Evolutionary conservation across 2,113 vertebrate species (phyloP).

Genomic region (Myanophis thanlyinensis): DNA sequence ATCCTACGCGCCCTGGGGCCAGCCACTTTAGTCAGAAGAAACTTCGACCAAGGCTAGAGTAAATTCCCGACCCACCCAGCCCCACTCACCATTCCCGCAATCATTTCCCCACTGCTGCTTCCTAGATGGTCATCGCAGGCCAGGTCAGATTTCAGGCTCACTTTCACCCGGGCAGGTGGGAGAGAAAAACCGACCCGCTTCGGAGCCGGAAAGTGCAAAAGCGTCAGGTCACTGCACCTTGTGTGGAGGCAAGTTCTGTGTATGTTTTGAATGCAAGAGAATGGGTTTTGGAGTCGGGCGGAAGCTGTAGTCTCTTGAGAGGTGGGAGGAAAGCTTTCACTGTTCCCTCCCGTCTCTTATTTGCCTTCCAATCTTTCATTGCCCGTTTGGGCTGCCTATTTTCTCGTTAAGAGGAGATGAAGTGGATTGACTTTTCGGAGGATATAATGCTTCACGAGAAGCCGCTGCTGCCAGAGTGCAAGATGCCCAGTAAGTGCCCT

Average conservation of each 20-base stretch:
- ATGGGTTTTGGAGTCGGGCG: background rate
- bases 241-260: background rate
- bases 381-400: background rate
- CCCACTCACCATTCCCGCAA: too few relatives aligned
- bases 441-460: slow-evolving; percentile 72
- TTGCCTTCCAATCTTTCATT: background rate
- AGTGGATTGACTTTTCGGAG: slow-evolving; percentile 76
- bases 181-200: background rate
- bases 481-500: slow-evolving; percentile 42
- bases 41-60: background rate
- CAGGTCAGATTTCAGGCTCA: background rate
- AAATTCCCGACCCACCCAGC: background rate
- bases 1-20: background rate
- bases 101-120: background rate
- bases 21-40: background rate
- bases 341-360: background rate
- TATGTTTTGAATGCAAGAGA: background rate
- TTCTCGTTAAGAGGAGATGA: slow-evolving; percentile 65
- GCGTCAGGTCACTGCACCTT: background rate
- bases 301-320: background rate
- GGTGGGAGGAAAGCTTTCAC: background rate
- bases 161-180: background rate
- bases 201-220: background rate
- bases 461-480: slow-evolving; percentile 66
- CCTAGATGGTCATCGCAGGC: background rate